Percentiles rank a stretch among this genome's conserved stretches.
These are phyloP conservation scores for Pelvicachromis taeniatus DNA, from an alignment of 2,113 vertebrate genomes.

Conservation along the genomic window DNA sequence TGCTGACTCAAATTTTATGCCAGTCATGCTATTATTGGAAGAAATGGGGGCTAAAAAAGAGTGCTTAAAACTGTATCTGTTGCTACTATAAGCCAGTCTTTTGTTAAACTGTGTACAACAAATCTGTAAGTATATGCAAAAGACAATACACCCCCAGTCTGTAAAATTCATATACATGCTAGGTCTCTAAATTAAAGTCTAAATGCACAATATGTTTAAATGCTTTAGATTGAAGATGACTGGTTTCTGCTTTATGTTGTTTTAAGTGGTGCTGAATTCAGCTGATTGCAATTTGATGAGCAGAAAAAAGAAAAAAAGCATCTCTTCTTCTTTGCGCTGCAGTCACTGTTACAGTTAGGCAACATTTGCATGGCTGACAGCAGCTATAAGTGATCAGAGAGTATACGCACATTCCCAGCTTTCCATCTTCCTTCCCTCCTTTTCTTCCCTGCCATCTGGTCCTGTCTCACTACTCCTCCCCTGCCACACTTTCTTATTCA, in stretches of 20 bases:
- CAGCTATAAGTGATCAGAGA: conserved; percentile 17
- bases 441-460: conserved; percentile 40
- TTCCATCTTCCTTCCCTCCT: conserved; percentile 5
- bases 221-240: not conserved
- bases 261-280: conserved; percentile 22
- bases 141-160: not conserved
- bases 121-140: not conserved
- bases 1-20: not conserved
- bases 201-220: not conserved
- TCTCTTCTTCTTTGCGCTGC: conserved; percentile 9
- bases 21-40: not conserved
- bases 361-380: not conserved
- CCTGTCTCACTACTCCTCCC: conserved; percentile 1
- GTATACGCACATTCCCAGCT: not conserved
- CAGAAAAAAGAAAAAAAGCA: not conserved
- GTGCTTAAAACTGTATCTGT: not conserved
- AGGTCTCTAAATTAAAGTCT: not conserved
- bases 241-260: not conserved
- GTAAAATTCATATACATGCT: not conserved
- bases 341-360: not conserved
- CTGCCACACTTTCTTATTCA: conserved; percentile 4
- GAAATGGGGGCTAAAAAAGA: not conserved
- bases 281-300: not conserved
- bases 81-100: too few relatives aligned
- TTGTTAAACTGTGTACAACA: not conserved